A percentile compares a stretch with the other conserved stretches of the same genome.
These are phyloP conservation scores for Pheosia tremula DNA, from an alignment of 2,888 invertebrate genomes.

Conservation along the genomic window DNA sequence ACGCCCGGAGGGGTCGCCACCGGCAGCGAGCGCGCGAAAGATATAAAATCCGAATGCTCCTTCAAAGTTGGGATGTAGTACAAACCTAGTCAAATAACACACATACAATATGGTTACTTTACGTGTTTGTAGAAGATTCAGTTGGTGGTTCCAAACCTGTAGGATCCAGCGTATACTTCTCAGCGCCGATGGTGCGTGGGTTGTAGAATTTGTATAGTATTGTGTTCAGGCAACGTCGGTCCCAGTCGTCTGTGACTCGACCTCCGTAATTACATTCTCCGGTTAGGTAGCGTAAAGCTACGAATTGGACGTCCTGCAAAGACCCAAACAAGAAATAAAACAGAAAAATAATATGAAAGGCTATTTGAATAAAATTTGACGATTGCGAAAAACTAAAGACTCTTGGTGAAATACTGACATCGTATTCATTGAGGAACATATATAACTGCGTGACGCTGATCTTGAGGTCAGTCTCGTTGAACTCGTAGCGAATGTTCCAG, in stretches of 20 bases:
- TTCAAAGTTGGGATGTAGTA: conserved; percentile 90
- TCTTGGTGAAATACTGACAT: conserved; percentile 64
- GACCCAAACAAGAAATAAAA: background rate
- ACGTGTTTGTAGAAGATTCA: background rate
- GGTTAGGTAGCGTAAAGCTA: conserved; percentile 95
- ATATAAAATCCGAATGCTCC: conserved; percentile 89
- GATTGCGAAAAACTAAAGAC: background rate
- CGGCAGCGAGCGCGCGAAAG: conserved; percentile 89
- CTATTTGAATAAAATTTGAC: too few relatives aligned
- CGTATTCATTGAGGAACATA: conserved; percentile 93
- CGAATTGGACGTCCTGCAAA: conserved; percentile 89
- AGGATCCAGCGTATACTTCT: conserved; percentile 88
- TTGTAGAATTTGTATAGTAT: conserved; percentile 93
- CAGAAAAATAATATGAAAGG: background rate
- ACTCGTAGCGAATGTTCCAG: conserved; percentile 98
- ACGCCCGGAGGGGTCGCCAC: conserved; percentile 92
- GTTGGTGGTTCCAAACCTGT: conserved; percentile 64
- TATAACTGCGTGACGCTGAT: conserved; percentile 95
- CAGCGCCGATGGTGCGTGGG: conserved; percentile 85
- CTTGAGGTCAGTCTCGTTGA: conserved; percentile 96
- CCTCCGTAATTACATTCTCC: conserved; percentile 99
- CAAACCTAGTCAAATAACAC: conserved; percentile 66
- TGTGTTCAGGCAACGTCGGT: conserved; percentile 93
- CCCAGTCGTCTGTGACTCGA: conserved; percentile 98
- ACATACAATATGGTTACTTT: background rate